Conservation (phyloP, 92 coral and sea anemone genomes). For the Palythoa caribaeorum region DNA sequence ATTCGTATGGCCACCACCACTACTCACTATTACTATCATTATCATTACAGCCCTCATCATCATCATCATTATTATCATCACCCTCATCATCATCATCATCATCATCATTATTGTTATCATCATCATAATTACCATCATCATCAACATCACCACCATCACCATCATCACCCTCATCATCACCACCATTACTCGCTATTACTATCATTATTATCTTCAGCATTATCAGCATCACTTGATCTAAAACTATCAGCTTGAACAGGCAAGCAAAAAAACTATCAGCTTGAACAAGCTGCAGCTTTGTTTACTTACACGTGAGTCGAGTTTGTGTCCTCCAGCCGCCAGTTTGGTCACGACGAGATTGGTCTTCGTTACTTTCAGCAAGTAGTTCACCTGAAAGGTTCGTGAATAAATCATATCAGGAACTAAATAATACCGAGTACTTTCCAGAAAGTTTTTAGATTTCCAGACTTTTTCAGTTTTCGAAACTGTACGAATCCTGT, state of each 20-base stretch:
- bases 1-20: not conserved
- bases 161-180: not conserved
- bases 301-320: constrained; percentile 80
- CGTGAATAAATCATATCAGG: too few species aligned
- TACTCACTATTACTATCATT: not conserved
- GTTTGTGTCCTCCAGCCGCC: constrained; percentile 98
- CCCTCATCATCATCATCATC: not conserved
- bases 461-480: too few species aligned
- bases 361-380: constrained; percentile 93
- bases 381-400: constrained; percentile 68
- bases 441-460: too few species aligned
- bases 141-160: not conserved
- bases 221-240: not conserved
- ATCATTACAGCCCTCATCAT: not conserved
- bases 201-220: not conserved
- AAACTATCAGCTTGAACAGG: not conserved
- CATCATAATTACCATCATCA: not conserved
- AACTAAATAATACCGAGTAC: too few species aligned
- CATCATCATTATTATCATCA: not conserved
- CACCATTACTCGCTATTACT: not conserved
- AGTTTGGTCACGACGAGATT: constrained; percentile 93
- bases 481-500: too few species aligned
- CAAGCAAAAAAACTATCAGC: not conserved
- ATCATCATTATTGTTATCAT: not conserved
- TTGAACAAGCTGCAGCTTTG: not conserved